Base-by-base conservation (phyloP, 2,113 vertebrate genomes). In the Xiphorhynchus elegans region DNA sequence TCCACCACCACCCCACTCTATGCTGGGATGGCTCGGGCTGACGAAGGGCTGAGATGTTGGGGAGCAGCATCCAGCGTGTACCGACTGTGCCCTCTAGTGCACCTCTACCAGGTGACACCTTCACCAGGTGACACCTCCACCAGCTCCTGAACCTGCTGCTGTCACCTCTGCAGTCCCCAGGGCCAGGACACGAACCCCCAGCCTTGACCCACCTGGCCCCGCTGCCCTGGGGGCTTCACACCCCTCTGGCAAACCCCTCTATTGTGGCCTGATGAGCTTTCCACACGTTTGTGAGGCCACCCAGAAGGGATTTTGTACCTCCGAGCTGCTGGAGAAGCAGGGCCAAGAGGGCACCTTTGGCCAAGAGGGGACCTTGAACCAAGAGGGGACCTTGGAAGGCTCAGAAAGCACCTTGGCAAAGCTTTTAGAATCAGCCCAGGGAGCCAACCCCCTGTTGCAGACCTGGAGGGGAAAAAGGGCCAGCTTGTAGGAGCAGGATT, bases 21-120 rank as follows among this genome's bases (percentile, higher is more conserved):
- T 6, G 31, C 40, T 0, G 2, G 12, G 10, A 16, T 11, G 55
- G 55, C 26, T 55, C 40, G 28, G 52, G 58, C 33, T 56, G 59
- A 55, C 10, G 0, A 1, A 50, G 50, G 33, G 7, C 6, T 0
- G 2, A 14, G 17, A 31, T 10, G 24, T 10, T 10, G 26, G 5
- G 42, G 9, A 85, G 16, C 12, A 19, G 62, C 19, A 53, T 14
- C 59, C 40, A 60, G 26, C 7, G 0, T 1, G 76, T 7, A 50
- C n/a, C 21, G 4, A 6, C 72, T 64, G 29, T 96, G 95, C 89
- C 93, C 91, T 94, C 96, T 53, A 68, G 62, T 24, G 95, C 20
- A 21, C 16, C 1, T 11, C 35, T 60, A 4, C 44, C 49, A 11
- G 49, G 2, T 23, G 37, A 16, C 78, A 37, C 4, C 49, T 11